Percentiles rank a stretch among this genome's conserved stretches.
These are phyloP conservation scores for Apostichopus parvimensis DNA, from an alignment of 35 echinoderm and acorn worm species.

Conservation along the genomic window DNA sequence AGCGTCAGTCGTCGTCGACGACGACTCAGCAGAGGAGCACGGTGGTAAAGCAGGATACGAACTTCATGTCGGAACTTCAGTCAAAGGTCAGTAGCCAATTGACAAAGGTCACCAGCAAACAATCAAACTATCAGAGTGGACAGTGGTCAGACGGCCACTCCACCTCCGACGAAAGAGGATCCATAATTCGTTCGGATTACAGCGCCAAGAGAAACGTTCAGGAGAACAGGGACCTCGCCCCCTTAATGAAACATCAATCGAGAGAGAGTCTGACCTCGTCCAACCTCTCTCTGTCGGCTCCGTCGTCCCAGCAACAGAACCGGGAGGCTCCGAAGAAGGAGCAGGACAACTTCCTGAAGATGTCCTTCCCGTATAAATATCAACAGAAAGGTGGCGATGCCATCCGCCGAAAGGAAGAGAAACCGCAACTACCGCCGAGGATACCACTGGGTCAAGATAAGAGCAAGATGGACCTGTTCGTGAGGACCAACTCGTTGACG, in stretches of 20 bases:
- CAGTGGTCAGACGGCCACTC: not conserved
- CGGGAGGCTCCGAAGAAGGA: constrained; percentile 6
- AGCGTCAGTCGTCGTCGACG: no score
- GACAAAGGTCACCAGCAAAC: not conserved
- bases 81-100: not conserved
- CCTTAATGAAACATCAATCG: constrained; percentile 29
- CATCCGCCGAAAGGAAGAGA: constrained; percentile 14
- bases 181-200: not conserved
- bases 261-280: constrained; percentile 35
- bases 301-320: not conserved
- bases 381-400: not conserved
- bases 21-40: not conserved
- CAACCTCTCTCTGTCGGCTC: not conserved
- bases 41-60: not conserved
- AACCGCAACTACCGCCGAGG: constrained; percentile 68
- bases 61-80: constrained; percentile 32
- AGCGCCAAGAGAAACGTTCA: not conserved
- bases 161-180: not conserved
- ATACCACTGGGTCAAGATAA: constrained; percentile 48
- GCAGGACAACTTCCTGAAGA: constrained; percentile 71
- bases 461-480: constrained; percentile 18
- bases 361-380: constrained; percentile 81
- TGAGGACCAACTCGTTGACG: constrained; percentile 17
- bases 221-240: constrained; percentile 34
- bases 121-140: not conserved